Base-by-base conservation (phyloP, 2,113 vertebrate species). In the Stomatorhinus ivindoensis region DNA sequence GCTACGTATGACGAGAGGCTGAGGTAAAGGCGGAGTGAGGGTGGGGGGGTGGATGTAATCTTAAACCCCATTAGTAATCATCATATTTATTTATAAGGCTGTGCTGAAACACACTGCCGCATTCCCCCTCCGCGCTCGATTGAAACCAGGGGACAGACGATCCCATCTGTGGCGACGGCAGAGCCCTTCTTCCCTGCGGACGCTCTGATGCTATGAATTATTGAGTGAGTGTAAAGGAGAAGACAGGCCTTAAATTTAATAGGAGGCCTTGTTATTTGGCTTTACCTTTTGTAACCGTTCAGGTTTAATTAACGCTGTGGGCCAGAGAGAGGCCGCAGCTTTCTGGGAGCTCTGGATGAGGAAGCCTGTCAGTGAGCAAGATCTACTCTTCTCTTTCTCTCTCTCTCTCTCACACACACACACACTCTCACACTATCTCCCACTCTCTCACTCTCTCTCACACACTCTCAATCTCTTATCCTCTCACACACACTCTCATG, bases 41-140 rank as follows among this genome's bases (percentile, higher is more conserved):
- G 94, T 92, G 93, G 94, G 90, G 91, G 92, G 91, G 91, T 91
- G 94, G 92, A 93, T 92, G 95, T 95, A 96, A 96, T 94, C 94
- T 94, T 95, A 96, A 95, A 96, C 95, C 95, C 95, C 95, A 96
- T 96, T 96, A 95, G 95, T 93, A 94, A 95, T 95, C 94, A 92
- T 94, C 94, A 96, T 95, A 96, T 96, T 96, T 95, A 96, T 96
- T 96, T 95, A 95, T 94, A 93, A 95, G 94, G 93, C 93, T 91
- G 90, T 90, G 90, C 89, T 86, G 92, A 90, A 92, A 94, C 93
- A 93, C 93, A 94, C 92, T 92, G 93, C 90, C 92, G 93, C 90
- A 90, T 95, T 94, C 95, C 94, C 93, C 94, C 95, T 92, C 94
- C 94, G 93, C 92, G 94, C 93, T 89, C 93, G 92, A 93, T 82